Base-by-base conservation (phyloP, 2,797 vertebrate species). In the Gorsachius magnificus region DNA sequence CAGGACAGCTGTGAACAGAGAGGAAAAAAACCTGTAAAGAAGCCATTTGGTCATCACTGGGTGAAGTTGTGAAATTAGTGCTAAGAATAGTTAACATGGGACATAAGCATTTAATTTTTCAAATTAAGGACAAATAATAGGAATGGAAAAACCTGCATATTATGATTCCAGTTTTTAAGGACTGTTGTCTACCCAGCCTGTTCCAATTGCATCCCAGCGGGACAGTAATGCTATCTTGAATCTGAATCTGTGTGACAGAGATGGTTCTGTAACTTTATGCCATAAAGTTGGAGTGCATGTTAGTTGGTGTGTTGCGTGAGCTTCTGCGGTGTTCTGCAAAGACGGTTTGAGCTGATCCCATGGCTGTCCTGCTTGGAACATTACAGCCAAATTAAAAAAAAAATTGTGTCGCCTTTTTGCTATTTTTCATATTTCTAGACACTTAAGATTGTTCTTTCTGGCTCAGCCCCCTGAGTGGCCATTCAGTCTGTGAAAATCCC, bases 111-210 rank as follows among this genome's bases (percentile, higher is more conserved):
- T 95, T 95, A 50, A 90, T 96, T 93, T 95, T 74, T 95, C 75
- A 83, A 93, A 96, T 94, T 82, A 77, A 93, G 88, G 90, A 90
- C 94, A 89, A 94, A 77, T 85, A 81, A 92, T 65, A 95, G 93
- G 89, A 76, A 96, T 83, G 95, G 96, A 95, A 96, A 97, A 95
- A 85, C 88, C 90, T 96, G 71, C 94, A 89, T 77, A 75, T 92
- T 89, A 74, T 90, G 86, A 84, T 64, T 68, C 13, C 61, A 78
- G 87, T 58, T 91, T 91, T 80, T 75, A 87, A 97, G 83, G 90
- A 90, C 89, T 96, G 93, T 93, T 94, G 83, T 81, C 82, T 91
- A 51, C 68, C 61, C 93, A 97, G 85, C 94, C 94, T 91, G 91
- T 82, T 77, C 91, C 95, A 92, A 38, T 54, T 66, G 70, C 83